Evolutionary conservation across 2,888 invertebrate genomes (phyloP), one percentile per base, ranked within the genome.

Genomic region (Thymelicus lineola): DNA sequence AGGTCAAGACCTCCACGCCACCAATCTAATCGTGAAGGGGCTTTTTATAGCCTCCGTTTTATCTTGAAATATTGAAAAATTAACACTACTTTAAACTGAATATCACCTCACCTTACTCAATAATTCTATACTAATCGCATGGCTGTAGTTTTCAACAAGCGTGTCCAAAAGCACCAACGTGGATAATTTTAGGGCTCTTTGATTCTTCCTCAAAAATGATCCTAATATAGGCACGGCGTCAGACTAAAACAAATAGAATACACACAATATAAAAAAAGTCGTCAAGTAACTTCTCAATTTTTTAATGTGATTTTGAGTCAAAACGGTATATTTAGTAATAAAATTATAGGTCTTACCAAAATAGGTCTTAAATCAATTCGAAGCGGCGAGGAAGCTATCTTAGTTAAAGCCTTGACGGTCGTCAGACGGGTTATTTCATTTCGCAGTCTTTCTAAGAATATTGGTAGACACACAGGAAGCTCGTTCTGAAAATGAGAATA

Each of bases 381-480:
- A 55, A 99, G 89, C 0, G 98, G 98, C 0, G 98, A 98, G 0
- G 97, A 97, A 36, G 99, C 98, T 67, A 99, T 97, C 94, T 98
- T 97, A 7, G 98, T 98, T 12, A 99, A 93, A 9, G 99, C 98
- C 86, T 99, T 99, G 0, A 99, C 99, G 3, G 99, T 98, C 6
- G 99, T 99, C 46, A 99, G 94, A 35, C 99, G 95, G 0, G 99
- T 99, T 66, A 99, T 99, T 94, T 99, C 99, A 86, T 99, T 99
- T 75, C 97, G 96, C 67, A 99, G 93, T 77, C 99, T 96, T 85
- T 99, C 99, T 86, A 99, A 93, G 86, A 99, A 98, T 83, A 99
- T 97, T 7, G 99, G 99, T 74, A 99, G 94, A 86, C 99, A 99
- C 6, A 96, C 95, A 0, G 95, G 95, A 68, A 99, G 94, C 86